A percentile compares a stretch with the other conserved stretches of the same genome.
These are phyloP conservation scores for Alouatta palliata DNA, from an alignment of 2,113 vertebrate genomes.

Conservation along the genomic window DNA sequence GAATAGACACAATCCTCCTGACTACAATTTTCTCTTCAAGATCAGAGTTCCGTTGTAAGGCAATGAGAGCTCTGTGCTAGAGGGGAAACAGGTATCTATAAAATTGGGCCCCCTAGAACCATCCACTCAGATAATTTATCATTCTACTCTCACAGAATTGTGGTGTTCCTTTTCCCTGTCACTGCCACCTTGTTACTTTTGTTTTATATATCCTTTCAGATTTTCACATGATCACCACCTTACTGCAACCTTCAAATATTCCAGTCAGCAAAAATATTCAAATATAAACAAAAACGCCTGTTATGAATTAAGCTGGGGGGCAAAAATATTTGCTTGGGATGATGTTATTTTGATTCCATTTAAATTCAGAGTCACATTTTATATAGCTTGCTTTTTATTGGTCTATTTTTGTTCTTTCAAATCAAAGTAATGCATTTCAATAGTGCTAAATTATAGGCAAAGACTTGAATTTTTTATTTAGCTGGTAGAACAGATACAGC, in stretches of 20 bases:
- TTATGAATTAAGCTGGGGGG: slow-evolving; percentile 60
- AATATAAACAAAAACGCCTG: slow-evolving; percentile 54
- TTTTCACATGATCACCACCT: slow-evolving; percentile 67
- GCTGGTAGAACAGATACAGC: background rate
- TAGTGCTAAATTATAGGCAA: background rate
- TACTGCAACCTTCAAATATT: slow-evolving; percentile 58
- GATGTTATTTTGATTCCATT: slow-evolving; percentile 59
- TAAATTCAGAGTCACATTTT: slow-evolving; percentile 31
- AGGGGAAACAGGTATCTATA: background rate
- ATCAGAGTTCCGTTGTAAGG: background rate
- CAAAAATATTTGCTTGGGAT: slow-evolving; percentile 62
- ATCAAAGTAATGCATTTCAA: background rate
- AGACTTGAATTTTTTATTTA: background rate
- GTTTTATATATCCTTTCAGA: slow-evolving; percentile 71
- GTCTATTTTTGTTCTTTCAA: slow-evolving; percentile 8
- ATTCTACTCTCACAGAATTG: slow-evolving; percentile 27
- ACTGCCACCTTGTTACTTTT: slow-evolving; percentile 57
- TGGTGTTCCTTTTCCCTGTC: slow-evolving; percentile 51
- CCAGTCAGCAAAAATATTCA: slow-evolving; percentile 74
- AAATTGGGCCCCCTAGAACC: slow-evolving; percentile 61
- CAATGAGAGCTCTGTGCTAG: slow-evolving; percentile 28
- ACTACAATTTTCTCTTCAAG: slow-evolving; percentile 50
- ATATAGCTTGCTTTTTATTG: slow-evolving; percentile 46
- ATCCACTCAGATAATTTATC: slow-evolving; percentile 71
- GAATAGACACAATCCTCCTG: slow-evolving; percentile 46